Conservation (phyloP, 2,888 invertebrate genomes). For the Drosophila percnosoma region DNA sequence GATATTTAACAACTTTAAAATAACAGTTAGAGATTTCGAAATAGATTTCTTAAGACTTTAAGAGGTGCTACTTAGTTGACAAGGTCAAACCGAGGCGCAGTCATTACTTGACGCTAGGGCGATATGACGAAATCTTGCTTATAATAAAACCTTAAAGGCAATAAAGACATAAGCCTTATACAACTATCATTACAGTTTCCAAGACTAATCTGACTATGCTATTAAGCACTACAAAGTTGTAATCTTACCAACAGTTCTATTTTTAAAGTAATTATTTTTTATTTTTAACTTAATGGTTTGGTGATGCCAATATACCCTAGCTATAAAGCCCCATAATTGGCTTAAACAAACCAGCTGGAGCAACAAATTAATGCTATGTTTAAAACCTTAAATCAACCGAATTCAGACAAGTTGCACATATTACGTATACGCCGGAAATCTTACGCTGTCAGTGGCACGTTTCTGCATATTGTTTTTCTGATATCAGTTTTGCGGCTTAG, state of each 20-base stretch:
- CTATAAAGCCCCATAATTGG: neutral
- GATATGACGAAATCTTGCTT: neutral
- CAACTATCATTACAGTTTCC: neutral
- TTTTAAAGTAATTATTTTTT: neutral
- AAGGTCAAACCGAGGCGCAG: neutral
- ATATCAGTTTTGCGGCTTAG: constrained; percentile 43
- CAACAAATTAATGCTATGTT: neutral
- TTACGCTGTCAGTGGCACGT: constrained; percentile 41
- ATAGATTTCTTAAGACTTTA: neutral
- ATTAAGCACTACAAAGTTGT: neutral
- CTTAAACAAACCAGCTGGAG: neutral
- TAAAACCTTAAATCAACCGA: constrained; percentile 6
- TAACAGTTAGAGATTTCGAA: too few species aligned
- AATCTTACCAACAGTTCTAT: constrained; percentile 12
- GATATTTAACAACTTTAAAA: neutral
- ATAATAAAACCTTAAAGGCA: neutral
- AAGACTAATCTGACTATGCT: neutral
- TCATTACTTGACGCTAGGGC: neutral
- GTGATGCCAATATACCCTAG: neutral
- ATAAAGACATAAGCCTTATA: constrained; percentile 16
- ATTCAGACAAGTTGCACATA: constrained; percentile 31
- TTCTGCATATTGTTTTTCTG: constrained; percentile 39
- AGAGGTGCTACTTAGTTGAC: neutral
- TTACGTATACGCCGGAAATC: constrained; percentile 60
- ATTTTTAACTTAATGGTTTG: neutral